Base-by-base conservation (phyloP, 2,888 invertebrate species). In the Pyrocoelia pectoralis region DNA sequence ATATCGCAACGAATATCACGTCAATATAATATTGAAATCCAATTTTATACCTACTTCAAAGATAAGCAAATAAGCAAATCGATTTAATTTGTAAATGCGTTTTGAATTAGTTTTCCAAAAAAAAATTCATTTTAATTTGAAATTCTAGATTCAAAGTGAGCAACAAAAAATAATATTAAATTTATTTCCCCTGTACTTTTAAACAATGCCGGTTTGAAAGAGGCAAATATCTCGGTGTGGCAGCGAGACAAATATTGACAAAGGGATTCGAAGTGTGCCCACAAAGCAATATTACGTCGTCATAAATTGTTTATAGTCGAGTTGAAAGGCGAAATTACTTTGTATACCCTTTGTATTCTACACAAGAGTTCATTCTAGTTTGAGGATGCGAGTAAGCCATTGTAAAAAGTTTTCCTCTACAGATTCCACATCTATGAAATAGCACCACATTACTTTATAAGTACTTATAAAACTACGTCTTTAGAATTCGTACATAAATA, bases 221-320 rank as follows among this genome's bases (percentile, higher is more conserved):
- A 61, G 60, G 61, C 61, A 65, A 65, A 65, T 61, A 65, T 65
- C 61, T 65, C 61, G 59, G 70, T 72, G 74, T 70, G 74, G 74
- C 72, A 68, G 68, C 66, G 73, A 73, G 59, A 72, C 74, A 74
- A 76, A 75, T 76, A 76, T 76, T 76, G 76, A 75, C 76, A 73
- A 70, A 72, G 70, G 68, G 69, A 73, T 68, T 68, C 68, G 66
- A 72, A 71, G 68, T 68, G 68, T 68, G 70, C 67, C 70, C 72
- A 74, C 74, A 74, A 75, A 74, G 74, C 73, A 70, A 73, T 74
- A 75, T 76, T 74, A 74, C 74, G 70, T 68, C 69, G 69, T 71
- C 71, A 70, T 71, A 74, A 73, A 74, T 74, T 75, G 75, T 75
- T 75, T 75, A 75, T 75, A 73, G 72, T 73, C 72, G 72, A 68